Conservation (phyloP, 1,140 invertebrate species). For the Heliconius eleuchia region DNA sequence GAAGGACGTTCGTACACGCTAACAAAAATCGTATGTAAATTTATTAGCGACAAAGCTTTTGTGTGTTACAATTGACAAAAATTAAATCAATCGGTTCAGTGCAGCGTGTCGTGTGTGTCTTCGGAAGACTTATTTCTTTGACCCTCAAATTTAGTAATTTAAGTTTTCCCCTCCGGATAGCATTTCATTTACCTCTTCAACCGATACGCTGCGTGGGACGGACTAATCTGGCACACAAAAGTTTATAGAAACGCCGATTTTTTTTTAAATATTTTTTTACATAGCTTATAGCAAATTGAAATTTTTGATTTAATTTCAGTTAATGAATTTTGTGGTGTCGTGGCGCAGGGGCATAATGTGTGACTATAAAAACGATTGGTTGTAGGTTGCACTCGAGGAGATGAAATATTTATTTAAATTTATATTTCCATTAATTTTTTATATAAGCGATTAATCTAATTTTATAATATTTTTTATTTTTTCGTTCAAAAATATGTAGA, state of each 20-base stretch:
- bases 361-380: too few species aligned
- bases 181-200: constrained; percentile 82
- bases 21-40: constrained; percentile 7
- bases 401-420: too few species aligned
- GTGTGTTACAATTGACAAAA: constrained; percentile 23
- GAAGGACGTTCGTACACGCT: not conserved
- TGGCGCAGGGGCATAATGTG: too few species aligned
- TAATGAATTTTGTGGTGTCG: too few species aligned
- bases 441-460: too few species aligned
- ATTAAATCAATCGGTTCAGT: constrained; percentile 70
- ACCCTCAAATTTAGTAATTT: constrained; percentile 82
- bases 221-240: constrained; percentile 72
- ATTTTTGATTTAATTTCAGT: too few species aligned
- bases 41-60: constrained; percentile 11
- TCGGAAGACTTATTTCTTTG: constrained; percentile 78
- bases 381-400: too few species aligned
- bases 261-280: too few species aligned
- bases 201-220: constrained; percentile 79
- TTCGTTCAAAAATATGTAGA: too few species aligned
- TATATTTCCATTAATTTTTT: too few species aligned
- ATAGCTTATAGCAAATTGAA: too few species aligned
- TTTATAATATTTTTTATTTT: too few species aligned
- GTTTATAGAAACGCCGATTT: constrained; percentile 42
- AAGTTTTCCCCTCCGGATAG: constrained; percentile 81
- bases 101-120: constrained; percentile 65